Evolutionary conservation across 1,140 invertebrate species (phyloP), one percentile per base, ranked within the genome.

Genomic region (Drosophila pachea): DNA sequence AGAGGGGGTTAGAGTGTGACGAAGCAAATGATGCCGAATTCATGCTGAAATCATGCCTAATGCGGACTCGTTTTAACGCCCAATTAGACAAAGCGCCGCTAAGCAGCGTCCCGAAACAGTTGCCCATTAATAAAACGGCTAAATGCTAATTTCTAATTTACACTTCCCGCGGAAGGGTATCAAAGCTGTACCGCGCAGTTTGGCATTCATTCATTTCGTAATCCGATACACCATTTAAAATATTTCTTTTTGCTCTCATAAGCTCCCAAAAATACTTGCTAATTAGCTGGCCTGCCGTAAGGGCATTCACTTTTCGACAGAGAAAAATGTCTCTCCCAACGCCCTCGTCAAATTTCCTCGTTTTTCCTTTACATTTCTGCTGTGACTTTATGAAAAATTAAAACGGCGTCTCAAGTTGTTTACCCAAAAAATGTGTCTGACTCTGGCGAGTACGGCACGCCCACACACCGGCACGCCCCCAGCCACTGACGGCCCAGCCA

Each of bases 321-420:
- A 31, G 8, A 7, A 16, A 16, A 16, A 4, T 16, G 40, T 6
- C 45, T 56, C 29, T 33, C 22, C 7, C 29, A 9, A 8, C 22
- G 35, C 35, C 48, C 12, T 49, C 35, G 12, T 55, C 50, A 55
- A 49, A 40, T 29, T 68, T 63, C 16, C 9, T 14, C 36, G 43
- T 76, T 79, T 86, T 86, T 63, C 60, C 86, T 55, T 86, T 71
- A 67, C 68, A 76, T 66, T 78, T 78, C 82, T 82, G 67, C 56
- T 66, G 47, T 73, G 83, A 81, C 73, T 84, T 84, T 74, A 74
- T 84, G 77, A 74, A 86, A 84, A 79, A 83, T 84, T 79, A 71
- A 83, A 81, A 81, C 73, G 76, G 68, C 72, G 78, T 73, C 82
- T 86, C 74, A 86, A 86, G 72, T 82, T 86, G 82, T 86, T 86